Evolutionary conservation across 53 echinoderm and acorn worm species (phyloP).

Genomic region (Arbacia lixula): DNA sequence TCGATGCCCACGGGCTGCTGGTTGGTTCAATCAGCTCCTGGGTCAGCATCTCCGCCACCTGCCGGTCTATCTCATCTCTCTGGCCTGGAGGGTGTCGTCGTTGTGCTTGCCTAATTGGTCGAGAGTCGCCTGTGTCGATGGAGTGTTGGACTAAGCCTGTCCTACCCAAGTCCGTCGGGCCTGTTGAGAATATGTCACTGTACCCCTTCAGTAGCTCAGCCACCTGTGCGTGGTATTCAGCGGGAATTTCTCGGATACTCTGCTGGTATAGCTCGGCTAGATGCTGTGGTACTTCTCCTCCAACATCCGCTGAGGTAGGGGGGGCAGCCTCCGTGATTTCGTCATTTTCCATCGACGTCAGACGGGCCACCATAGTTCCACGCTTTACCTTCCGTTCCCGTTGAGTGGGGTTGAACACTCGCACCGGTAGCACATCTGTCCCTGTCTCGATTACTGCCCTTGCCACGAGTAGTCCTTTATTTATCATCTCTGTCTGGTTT

Average conservation of each 20-base stretch:
- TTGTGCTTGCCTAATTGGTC: slow-evolving; percentile 59
- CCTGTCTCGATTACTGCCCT: background rate
- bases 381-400: slow-evolving; percentile 1
- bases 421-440: background rate
- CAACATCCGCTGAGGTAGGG: too few relatives aligned
- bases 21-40: slow-evolving; percentile 53
- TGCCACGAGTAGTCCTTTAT: slow-evolving; percentile 16
- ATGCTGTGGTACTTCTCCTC: background rate
- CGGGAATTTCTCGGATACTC: background rate
- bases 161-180: slow-evolving; percentile 53
- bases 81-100: slow-evolving; percentile 43
- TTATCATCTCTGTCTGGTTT: background rate
- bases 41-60: slow-evolving; percentile 44
- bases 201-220: slow-evolving; percentile 3
- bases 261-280: background rate
- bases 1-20: slow-evolving; percentile 65
- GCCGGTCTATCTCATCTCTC: slow-evolving; percentile 46
- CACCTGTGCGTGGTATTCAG: slow-evolving; percentile 1
- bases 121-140: slow-evolving; percentile 59
- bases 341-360: background rate
- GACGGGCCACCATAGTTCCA: background rate
- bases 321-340: too few relatives aligned
- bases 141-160: slow-evolving; percentile 65
- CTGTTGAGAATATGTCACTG: slow-evolving; percentile 57
- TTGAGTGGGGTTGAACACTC: slow-evolving; percentile 15